A percentile compares a stretch with the other conserved stretches of the same genome.
These are phyloP conservation scores for Gadopsis bispinosus DNA, from an alignment of 2,797 vertebrate species.

Conservation along the genomic window DNA sequence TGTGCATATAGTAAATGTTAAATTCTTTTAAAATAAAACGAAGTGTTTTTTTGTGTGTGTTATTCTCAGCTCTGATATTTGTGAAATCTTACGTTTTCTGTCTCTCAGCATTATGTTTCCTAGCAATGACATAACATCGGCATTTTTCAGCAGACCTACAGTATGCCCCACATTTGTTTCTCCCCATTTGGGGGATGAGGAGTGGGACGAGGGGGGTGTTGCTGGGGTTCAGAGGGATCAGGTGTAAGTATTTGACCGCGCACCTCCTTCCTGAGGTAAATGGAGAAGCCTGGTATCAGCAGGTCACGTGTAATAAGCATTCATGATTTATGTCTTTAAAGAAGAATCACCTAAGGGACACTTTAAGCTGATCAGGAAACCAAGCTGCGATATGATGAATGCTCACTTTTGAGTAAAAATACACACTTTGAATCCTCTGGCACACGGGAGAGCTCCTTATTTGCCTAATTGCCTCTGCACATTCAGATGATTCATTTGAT, in stretches of 20 bases:
- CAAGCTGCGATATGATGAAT: constrained; percentile 75
- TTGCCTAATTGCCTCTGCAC: constrained; percentile 60
- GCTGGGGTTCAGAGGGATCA: constrained; percentile 56
- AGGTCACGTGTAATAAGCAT: constrained; percentile 75
- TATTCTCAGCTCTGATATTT: not conserved
- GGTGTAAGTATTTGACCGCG: constrained; percentile 69
- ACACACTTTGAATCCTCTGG: constrained; percentile 60
- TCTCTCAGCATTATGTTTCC: not conserved
- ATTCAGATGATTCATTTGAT: constrained; percentile 69
- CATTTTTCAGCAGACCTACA: not conserved
- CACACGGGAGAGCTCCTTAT: constrained; percentile 53
- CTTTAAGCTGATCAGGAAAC: constrained; percentile 74
- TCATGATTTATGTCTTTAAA: constrained; percentile 79
- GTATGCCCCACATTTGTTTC: not conserved
- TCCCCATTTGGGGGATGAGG: constrained; percentile 3
- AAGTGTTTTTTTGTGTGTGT: not conserved
- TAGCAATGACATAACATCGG: fast-evolving
- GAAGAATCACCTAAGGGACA: constrained; percentile 73
- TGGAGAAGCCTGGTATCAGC: constrained; percentile 67
- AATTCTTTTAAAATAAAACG: not conserved
- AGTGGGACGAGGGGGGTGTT: not conserved
- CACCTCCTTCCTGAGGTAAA: constrained; percentile 64
- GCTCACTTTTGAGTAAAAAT: constrained; percentile 67
- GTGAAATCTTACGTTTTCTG: not conserved
- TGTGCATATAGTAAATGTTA: not conserved